These are phyloP conservation scores for Myotis daubentonii DNA, from an alignment of 2,797 vertebrate species.

Conservation along the genomic window DNA sequence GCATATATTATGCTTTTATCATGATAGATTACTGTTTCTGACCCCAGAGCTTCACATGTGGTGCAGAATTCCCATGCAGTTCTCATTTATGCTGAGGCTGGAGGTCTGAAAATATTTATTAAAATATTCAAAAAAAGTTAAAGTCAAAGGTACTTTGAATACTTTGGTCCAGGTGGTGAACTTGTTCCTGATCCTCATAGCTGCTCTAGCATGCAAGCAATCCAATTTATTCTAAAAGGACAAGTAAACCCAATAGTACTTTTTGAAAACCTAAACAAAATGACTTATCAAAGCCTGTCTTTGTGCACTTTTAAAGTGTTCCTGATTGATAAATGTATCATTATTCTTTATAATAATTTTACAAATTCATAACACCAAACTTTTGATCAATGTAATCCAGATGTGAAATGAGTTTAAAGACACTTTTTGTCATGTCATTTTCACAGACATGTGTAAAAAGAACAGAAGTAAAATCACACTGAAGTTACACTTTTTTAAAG, in stretches of 20 bases:
- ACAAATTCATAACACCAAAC: not conserved
- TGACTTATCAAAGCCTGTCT: not conserved
- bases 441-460: not conserved
- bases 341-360: not conserved
- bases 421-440: not conserved
- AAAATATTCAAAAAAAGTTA: not conserved
- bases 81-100: not conserved
- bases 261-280: not conserved
- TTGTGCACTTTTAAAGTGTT: not conserved
- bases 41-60: not conserved
- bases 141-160: not conserved
- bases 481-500: not conserved
- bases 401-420: constrained; percentile 1
- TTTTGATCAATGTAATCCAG: constrained; percentile 26
- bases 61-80: not conserved
- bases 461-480: not conserved
- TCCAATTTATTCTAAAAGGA: not conserved
- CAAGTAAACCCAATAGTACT: not conserved
- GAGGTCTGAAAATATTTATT: not conserved
- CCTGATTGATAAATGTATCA: not conserved
- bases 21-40: not conserved
- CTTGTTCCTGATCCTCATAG: not conserved
- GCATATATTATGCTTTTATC: too few relatives aligned
- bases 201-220: not conserved
- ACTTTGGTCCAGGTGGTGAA: not conserved